Percentiles rank a stretch among this genome's conserved stretches.
Conservation (phyloP, 2,888 invertebrate species). For the Synergus itoensis region DNA sequence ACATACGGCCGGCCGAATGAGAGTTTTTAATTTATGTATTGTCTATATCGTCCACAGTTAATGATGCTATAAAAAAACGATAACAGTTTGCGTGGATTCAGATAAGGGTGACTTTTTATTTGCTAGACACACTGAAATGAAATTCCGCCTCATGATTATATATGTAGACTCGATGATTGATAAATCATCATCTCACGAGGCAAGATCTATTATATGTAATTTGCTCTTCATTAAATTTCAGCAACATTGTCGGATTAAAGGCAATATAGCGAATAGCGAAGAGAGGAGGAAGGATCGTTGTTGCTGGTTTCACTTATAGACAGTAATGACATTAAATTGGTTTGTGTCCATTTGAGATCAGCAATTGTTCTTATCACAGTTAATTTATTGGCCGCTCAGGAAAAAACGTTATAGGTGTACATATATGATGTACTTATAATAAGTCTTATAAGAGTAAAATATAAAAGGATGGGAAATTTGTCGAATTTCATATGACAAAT, state of each 20-base stretch:
- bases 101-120: not conserved
- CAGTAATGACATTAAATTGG: not conserved
- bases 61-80: not conserved
- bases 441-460: not conserved
- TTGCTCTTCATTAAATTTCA: slow-evolving; percentile 1
- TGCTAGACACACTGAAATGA: not conserved
- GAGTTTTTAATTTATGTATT: no score
- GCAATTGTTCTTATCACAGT: not conserved
- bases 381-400: not conserved
- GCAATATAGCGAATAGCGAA: not conserved
- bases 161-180: not conserved
- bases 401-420: not conserved
- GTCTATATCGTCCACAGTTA: no score
- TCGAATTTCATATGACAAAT: no score
- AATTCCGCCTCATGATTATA: not conserved
- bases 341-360: slow-evolving; percentile 3
- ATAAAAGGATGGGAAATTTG: not conserved
- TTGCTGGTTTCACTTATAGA: not conserved
- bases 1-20: no score
- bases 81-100: not conserved
- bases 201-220: not conserved
- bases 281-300: slow-evolving; percentile 4
- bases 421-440: no score
- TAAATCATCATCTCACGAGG: not conserved
- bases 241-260: not conserved